phyloP scores from a whole-genome alignment of 2,888 invertebrate species.

The Tineola bisselliella region DNA sequence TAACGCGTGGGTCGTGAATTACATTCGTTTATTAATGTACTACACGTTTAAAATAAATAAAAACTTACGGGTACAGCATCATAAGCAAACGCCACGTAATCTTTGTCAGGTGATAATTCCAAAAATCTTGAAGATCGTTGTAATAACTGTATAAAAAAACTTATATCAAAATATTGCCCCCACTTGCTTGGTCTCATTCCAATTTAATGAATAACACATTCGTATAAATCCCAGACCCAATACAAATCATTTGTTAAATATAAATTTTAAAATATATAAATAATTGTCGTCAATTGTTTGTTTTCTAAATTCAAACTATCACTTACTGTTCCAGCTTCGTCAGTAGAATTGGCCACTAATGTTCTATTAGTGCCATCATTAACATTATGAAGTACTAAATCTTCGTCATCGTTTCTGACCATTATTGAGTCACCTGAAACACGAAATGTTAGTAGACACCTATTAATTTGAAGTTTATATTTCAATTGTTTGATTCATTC shows the following conservation, averaged over 20 bases:
- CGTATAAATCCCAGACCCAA: too few species aligned
- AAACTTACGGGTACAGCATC: constrained; percentile 40
- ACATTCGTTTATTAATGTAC: too few species aligned
- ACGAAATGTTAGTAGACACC: too few species aligned
- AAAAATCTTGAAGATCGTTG: constrained; percentile 42
- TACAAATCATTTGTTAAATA: too few species aligned
- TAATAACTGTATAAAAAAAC: constrained; percentile 18
- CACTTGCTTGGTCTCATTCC: too few species aligned
- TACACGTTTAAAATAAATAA: constrained; percentile 16
- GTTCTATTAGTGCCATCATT: background rate
- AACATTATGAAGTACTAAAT: background rate
- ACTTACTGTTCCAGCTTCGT: constrained; percentile 3
- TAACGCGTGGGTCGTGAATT: too few species aligned
- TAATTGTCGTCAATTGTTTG: too few species aligned
- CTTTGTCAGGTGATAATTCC: constrained; percentile 35
- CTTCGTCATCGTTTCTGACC: background rate
- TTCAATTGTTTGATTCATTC: too few species aligned
- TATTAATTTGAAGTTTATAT: too few species aligned
- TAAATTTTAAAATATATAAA: too few species aligned
- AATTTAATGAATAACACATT: too few species aligned
- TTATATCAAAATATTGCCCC: too few species aligned
- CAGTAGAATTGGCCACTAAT: background rate
- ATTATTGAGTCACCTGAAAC: constrained; percentile 5
- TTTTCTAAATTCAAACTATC: background rate
- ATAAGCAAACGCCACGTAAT: constrained; percentile 37